Evolutionary conservation across 2,888 invertebrate genomes (phyloP).

Genomic region (Hypselothyrea guttata): DNA sequence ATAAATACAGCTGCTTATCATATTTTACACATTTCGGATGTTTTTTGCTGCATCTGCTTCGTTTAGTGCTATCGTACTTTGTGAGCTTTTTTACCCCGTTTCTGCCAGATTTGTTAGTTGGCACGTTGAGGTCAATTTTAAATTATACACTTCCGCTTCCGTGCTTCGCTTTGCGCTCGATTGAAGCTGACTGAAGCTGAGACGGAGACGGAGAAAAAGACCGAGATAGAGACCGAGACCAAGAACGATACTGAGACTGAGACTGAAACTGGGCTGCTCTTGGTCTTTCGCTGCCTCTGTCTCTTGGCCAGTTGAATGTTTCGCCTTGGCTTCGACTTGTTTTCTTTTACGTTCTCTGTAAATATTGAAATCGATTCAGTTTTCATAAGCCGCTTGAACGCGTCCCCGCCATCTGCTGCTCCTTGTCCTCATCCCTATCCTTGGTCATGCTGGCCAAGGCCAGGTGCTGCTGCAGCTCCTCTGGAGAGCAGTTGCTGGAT

Average conservation of each 20-base stretch:
- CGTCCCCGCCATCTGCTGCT: conserved; percentile 2
- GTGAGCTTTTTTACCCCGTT: neutral
- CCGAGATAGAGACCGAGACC: too few species aligned
- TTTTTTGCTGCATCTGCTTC: neutral
- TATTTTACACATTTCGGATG: conserved; percentile 55
- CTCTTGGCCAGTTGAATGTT: neutral
- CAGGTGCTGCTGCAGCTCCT: conserved; percentile 44
- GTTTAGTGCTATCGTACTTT: neutral
- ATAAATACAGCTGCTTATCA: conserved; percentile 50
- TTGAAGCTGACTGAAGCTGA: conserved; percentile 48
- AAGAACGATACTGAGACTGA: conserved; percentile 14
- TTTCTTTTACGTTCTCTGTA: conserved; percentile 53
- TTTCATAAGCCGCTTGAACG: conserved; percentile 53
- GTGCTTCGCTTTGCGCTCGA: conserved; percentile 68
- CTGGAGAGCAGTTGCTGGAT: conserved; percentile 21
- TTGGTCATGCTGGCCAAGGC: conserved; percentile 22
- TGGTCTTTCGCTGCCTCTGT: neutral
- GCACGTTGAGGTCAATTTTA: conserved; percentile 68
- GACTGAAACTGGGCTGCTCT: neutral
- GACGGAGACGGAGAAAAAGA: neutral
- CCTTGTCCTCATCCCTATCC: too few species aligned
- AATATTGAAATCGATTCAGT: conserved; percentile 77
- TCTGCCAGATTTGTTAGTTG: conserved; percentile 12
- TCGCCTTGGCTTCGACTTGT: conserved; percentile 12
- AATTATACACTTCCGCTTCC: conserved; percentile 77